Percentiles rank a stretch among this genome's conserved stretches.
Conservation (phyloP, 2,888 invertebrate species). For the Ornithoptera alexandrae region DNA sequence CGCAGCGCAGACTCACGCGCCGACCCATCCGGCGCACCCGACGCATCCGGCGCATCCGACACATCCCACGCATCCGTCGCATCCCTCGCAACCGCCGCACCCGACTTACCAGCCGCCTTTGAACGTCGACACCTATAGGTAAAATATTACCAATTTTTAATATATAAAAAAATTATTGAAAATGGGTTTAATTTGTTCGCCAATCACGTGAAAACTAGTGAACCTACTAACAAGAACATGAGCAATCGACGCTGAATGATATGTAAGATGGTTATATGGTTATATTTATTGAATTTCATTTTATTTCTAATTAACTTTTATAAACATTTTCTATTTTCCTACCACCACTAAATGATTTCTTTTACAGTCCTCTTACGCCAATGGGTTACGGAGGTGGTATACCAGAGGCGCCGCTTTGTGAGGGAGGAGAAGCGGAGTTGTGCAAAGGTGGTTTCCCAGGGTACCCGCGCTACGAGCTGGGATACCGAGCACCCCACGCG, state of each 20-base stretch:
- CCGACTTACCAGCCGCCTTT: slow-evolving; percentile 69
- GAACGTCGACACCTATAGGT: slow-evolving; percentile 83
- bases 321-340: no score
- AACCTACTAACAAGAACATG: no score
- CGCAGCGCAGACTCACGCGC: slow-evolving; percentile 83
- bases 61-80: slow-evolving; percentile 48
- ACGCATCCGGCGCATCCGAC: slow-evolving; percentile 38
- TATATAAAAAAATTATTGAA: no score
- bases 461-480: slow-evolving; percentile 72
- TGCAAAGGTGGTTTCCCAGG: slow-evolving; percentile 71
- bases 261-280: no score
- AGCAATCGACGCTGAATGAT: no score
- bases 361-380: slow-evolving; percentile 64
- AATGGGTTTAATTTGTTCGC: no score
- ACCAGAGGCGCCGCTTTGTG: slow-evolving; percentile 58
- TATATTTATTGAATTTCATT: no score
- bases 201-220: no score
- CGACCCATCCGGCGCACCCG: slow-evolving; percentile 64
- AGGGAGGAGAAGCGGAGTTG: slow-evolving; percentile 59
- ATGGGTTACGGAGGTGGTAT: slow-evolving; percentile 73
- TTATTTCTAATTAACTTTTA: no score
- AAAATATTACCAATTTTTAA: slow-evolving; percentile 9
- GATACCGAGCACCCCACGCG: slow-evolving; percentile 66
- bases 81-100: slow-evolving; percentile 45
- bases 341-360: background rate